Evolutionary conservation across 2,797 vertebrate species (phyloP), one percentile per base, ranked within the genome.

Genomic region (Alexandromys oeconomus): DNA sequence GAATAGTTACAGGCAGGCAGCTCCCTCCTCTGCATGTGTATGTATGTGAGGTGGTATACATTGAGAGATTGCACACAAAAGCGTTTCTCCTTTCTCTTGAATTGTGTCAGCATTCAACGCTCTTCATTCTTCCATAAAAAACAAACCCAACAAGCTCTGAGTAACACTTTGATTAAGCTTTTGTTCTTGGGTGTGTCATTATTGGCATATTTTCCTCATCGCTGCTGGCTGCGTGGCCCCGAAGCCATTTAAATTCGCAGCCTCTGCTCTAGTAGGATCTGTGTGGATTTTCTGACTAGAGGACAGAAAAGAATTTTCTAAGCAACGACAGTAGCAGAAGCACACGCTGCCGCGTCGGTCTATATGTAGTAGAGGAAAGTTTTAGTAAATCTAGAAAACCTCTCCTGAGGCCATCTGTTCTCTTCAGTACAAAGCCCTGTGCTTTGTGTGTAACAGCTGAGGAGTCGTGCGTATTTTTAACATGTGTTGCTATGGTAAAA

Each of bases 401-500:
- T 92, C 17, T 74, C 87, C 78, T 29, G 78, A 91, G 51, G 15
- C 65, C 71, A 23, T 57, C 67, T 93, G 21, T 93, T 34, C 65
- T 71, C 48, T 84, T 3, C 78, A 89, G 71, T 48, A 51, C 46
- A 94, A 63, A 93, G 91, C 61, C 92, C 95, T 81, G 15, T 69
- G 40, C 34, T 61, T 92, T 95, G 40, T 73, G 11, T 79, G 13
- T 85, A 94, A 85, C 65, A 88, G 29, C 90, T 93, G 40, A 95
- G 74, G 34, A 71, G 59, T 94, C 19, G 11, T 74, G 27, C 57
- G 0, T 86, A 54, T 91, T 97, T 91, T 92, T 94, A 88, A 96
- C 92, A 65, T 48, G 0, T 48, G 37, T 91, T 91, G 78, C 25
- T 67, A 4, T 85, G 37, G 89, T 85, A 40, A 94, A 86, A 94